Conservation (phyloP, 2,113 vertebrate genomes). For the Bettongia penicillata region DNA sequence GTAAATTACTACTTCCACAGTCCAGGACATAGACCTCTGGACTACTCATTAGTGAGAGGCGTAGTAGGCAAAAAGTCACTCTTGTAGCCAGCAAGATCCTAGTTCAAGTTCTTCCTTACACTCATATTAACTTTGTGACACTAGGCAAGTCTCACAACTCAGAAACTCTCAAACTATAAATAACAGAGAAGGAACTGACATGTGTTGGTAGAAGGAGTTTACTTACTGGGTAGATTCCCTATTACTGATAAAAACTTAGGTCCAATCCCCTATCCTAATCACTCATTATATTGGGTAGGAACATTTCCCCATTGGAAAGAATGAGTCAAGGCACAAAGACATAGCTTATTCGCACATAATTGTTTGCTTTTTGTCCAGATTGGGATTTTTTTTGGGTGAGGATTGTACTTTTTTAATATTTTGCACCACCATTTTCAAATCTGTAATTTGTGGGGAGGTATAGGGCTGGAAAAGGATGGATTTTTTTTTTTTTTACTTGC, state of each 20-base stretch:
- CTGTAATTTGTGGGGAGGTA: slow-evolving; percentile 49
- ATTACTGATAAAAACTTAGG: neutral
- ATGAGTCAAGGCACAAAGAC: neutral
- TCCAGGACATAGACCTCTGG: neutral
- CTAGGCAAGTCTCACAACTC: neutral
- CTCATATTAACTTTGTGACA: neutral
- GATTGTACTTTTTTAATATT: slow-evolving; percentile 40
- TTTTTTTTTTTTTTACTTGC: slow-evolving; percentile 66
- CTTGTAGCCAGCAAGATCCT: neutral
- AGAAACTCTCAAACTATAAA: neutral
- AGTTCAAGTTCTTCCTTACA: neutral
- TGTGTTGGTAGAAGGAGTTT: neutral
- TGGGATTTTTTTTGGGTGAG: neutral
- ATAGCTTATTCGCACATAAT: neutral
- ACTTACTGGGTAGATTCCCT: neutral
- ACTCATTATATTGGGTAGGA: neutral
- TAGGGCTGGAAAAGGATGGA: neutral
- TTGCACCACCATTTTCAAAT: slow-evolving; percentile 65
- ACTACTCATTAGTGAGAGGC: neutral
- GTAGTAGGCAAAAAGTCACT: neutral
- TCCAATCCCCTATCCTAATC: neutral
- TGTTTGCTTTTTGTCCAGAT: neutral
- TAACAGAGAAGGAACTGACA: neutral
- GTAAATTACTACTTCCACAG: neutral
- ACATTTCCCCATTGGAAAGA: neutral